Conservation (phyloP, 2,888 invertebrate species). For the Diachrysia chrysitis region DNA sequence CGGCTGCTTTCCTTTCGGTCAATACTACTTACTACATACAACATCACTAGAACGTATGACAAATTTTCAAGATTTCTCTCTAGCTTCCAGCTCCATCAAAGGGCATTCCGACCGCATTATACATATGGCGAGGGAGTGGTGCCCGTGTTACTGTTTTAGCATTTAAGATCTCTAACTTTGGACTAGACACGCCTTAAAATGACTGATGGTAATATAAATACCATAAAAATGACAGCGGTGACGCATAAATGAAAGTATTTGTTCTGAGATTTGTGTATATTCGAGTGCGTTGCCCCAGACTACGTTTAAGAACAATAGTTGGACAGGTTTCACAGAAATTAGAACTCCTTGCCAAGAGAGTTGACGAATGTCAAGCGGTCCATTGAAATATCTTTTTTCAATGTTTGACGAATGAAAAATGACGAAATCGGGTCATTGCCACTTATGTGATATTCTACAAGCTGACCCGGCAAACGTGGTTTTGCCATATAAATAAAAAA, state of each 20-base stretch:
- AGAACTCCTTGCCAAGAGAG: background rate
- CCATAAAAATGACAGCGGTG: conserved; percentile 27
- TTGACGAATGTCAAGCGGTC: background rate
- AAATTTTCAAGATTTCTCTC: background rate
- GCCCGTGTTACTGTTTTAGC: conserved; percentile 34
- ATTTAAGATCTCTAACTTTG: conserved; percentile 27
- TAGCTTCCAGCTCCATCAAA: conserved; percentile 11
- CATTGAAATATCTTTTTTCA: conserved; percentile 4
- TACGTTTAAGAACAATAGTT: conserved; percentile 17
- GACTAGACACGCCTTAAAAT: conserved; percentile 20
- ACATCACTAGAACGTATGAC: conserved; percentile 1
- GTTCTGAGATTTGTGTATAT: conserved; percentile 24
- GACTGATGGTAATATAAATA: conserved; percentile 9
- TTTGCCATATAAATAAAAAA: too few species aligned
- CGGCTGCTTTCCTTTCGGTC: background rate
- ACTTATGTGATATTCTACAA: background rate
- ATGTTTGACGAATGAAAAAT: too few species aligned
- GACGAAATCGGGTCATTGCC: background rate
- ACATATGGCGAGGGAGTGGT: conserved; percentile 26
- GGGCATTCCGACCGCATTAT: conserved; percentile 43
- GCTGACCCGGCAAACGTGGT: too few species aligned
- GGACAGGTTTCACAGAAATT: conserved; percentile 9
- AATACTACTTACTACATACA: background rate
- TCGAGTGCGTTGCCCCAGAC: conserved; percentile 30
- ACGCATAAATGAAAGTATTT: conserved; percentile 42